Conservation (phyloP, 2,113 vertebrate genomes). For the Rostratula benghalensis region DNA sequence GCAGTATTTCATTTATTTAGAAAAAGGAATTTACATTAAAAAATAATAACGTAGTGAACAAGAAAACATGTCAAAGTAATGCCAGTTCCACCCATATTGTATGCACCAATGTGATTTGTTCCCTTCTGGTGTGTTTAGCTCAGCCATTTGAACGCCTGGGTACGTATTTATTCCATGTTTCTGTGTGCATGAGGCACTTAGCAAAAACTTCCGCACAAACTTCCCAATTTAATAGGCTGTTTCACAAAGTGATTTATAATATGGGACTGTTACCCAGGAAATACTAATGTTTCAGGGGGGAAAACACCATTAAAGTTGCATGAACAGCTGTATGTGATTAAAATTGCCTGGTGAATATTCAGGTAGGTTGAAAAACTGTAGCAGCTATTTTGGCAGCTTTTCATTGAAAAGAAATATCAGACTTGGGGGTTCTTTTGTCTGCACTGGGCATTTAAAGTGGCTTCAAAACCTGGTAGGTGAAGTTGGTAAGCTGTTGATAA, state of each 20-base stretch:
- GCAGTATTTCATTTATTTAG: background rate
- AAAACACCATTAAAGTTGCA: constrained; percentile 5
- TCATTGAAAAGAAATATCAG: background rate
- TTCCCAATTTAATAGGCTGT: background rate
- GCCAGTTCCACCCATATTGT: background rate
- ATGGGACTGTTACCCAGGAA: background rate
- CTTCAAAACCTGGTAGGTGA: background rate
- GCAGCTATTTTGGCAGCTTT: background rate
- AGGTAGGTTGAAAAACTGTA: background rate
- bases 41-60: background rate
- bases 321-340: background rate
- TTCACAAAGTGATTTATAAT: constrained; percentile 13
- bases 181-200: background rate
- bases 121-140: background rate
- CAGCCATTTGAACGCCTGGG: background rate
- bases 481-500: background rate
- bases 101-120: background rate
- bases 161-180: background rate
- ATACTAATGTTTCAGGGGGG: background rate
- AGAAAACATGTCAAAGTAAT: background rate
- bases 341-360: background rate
- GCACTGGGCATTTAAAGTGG: background rate
- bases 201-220: background rate
- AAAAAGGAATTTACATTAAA: background rate
- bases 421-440: background rate